These are phyloP conservation scores for Agelas oroides DNA, from an alignment of 37 sponge, comb jelly and placozoan genomes.

Conservation along the genomic window DNA sequence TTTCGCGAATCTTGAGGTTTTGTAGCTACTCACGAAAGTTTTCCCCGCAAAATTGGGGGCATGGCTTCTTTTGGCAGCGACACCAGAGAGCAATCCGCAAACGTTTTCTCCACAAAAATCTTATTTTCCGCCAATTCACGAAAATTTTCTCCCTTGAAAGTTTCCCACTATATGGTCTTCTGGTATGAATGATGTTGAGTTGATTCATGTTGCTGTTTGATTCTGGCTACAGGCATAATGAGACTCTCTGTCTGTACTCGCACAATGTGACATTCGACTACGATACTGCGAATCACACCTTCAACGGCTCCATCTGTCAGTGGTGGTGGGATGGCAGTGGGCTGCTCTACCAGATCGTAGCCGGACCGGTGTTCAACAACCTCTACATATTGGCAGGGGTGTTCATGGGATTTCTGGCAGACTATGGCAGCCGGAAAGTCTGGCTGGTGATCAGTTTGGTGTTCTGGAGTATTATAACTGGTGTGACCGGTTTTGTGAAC, in stretches of 20 bases:
- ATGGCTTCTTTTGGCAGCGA: no score
- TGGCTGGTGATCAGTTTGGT: slow-evolving; percentile 65
- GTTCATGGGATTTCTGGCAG: slow-evolving; percentile 73
- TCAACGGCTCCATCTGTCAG: no score
- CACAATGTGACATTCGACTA: neutral
- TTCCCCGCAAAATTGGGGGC: no score
- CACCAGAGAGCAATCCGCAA: no score
- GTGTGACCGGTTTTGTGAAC: slow-evolving; percentile 74
- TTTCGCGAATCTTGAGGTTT: no score
- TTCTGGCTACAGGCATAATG: neutral
- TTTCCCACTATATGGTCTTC: no score
- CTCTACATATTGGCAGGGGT: slow-evolving; percentile 81
- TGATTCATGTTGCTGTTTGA: no score
- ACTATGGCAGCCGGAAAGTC: slow-evolving; percentile 63
- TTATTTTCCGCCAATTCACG: no score
- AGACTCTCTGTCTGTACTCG: neutral
- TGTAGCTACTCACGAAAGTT: no score
- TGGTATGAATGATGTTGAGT: no score
- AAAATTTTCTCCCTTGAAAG: no score
- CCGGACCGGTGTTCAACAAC: slow-evolving; percentile 89
- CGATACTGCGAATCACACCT: neutral
- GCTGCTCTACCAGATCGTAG: slow-evolving; percentile 77
- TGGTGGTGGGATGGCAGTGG: slow-evolving; percentile 73
- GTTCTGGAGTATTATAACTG: slow-evolving; percentile 74
- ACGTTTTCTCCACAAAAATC: no score